These are phyloP conservation scores for Echinarachnius parma DNA, from an alignment of 53 echinoderm and acorn worm genomes.

Conservation along the genomic window DNA sequence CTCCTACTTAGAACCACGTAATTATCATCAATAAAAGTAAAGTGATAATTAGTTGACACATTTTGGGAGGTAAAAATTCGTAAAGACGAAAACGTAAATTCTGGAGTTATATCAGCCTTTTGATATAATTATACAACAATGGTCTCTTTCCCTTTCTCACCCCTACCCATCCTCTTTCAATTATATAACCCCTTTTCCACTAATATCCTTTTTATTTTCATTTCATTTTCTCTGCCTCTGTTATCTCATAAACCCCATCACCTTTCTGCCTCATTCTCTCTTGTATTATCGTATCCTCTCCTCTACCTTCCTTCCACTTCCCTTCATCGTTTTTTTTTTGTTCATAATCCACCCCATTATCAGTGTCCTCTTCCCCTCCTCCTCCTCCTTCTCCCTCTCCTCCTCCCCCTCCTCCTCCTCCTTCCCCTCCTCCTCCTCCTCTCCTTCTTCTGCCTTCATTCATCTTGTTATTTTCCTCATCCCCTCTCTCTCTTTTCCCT, in stretches of 20 bases:
- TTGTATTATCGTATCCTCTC: background rate
- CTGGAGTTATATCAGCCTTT: no score
- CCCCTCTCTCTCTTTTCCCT: background rate
- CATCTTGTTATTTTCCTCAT: background rate
- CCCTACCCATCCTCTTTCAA: background rate
- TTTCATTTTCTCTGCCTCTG: background rate
- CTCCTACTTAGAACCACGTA: no score
- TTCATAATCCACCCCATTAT: background rate
- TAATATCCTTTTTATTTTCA: background rate
- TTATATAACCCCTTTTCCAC: background rate
- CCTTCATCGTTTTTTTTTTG: no score
- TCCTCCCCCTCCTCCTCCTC: background rate
- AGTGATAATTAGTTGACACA: no score
- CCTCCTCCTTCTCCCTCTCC: background rate
- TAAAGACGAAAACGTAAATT: no score
- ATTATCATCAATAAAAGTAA: no score
- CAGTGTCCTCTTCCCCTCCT: background rate
- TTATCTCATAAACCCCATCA: background rate
- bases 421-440: background rate
- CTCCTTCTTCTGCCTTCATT: background rate
- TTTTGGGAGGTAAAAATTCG: no score
- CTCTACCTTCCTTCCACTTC: background rate
- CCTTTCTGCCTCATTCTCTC: background rate
- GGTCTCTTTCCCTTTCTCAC: no score
- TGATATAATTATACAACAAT: no score